These are phyloP conservation scores for Pherbina coryleti DNA, from an alignment of 2,888 invertebrate species.

Conservation along the genomic window DNA sequence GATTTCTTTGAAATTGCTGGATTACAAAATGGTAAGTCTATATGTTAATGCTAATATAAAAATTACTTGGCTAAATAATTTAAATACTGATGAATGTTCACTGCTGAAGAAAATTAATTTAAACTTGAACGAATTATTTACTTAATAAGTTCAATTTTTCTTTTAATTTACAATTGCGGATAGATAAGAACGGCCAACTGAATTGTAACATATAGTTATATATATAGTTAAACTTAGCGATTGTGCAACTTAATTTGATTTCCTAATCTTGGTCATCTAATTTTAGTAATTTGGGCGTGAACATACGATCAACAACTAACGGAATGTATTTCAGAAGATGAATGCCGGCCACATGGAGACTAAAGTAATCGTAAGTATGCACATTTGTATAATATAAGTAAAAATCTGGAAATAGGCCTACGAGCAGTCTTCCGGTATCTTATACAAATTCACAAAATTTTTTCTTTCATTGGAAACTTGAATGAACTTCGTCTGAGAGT, in stretches of 20 bases:
- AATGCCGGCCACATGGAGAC: not conserved
- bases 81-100: slow-evolving; percentile 43
- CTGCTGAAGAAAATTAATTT: slow-evolving; percentile 37
- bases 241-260: not conserved
- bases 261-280: not conserved
- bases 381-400: too few relatives aligned
- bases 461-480: too few relatives aligned
- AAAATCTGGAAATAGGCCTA: too few relatives aligned
- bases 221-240: not conserved
- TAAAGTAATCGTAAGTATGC: not conserved
- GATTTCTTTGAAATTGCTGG: not conserved
- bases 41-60: too few relatives aligned
- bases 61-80: too few relatives aligned
- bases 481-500: too few relatives aligned
- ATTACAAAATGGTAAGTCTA: slow-evolving; percentile 11
- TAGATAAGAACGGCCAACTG: slow-evolving; percentile 52
- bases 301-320: too few relatives aligned
- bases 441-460: too few relatives aligned
- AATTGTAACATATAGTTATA: not conserved
- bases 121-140: slow-evolving; percentile 10
- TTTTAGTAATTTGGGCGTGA: not conserved
- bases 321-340: too few relatives aligned
- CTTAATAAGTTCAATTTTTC: slow-evolving; percentile 30
- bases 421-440: too few relatives aligned
- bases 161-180: slow-evolving; percentile 42